Percentiles rank a stretch among this genome's conserved stretches.
Conservation (phyloP, 2,113 vertebrate genomes). For the Plectropomus leopardus region DNA sequence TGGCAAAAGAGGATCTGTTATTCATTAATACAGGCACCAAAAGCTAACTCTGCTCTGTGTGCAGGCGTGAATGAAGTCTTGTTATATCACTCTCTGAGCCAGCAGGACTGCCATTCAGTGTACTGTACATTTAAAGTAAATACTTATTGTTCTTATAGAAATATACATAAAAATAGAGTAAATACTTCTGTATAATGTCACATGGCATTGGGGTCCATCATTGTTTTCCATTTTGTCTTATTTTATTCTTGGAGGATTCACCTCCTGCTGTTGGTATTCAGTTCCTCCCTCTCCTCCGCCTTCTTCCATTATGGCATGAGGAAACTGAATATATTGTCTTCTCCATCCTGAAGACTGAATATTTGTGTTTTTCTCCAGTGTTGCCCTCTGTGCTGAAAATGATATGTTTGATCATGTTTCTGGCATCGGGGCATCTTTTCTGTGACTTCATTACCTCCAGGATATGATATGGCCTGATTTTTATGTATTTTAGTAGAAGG, state of each 20-base stretch:
- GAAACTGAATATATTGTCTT: background rate
- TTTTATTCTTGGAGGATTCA: background rate
- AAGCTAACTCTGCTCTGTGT: background rate
- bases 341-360: background rate
- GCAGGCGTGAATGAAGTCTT: background rate
- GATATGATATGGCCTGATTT: too few relatives aligned
- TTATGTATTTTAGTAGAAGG: too few relatives aligned
- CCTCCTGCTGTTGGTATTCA: background rate
- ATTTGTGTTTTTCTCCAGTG: background rate
- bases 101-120: background rate
- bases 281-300: background rate
- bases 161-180: too few relatives aligned
- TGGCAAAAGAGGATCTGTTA: background rate
- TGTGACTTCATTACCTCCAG: background rate
- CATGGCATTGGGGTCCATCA: background rate
- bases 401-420: background rate
- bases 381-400: background rate
- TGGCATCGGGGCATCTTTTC: background rate
- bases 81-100: background rate
- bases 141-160: background rate
- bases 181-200: background rate
- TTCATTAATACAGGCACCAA: background rate
- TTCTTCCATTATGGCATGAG: background rate
- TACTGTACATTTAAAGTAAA: background rate
- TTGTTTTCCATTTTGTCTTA: background rate